Percentiles rank a stretch among this genome's conserved stretches.
These are phyloP conservation scores for Ctenomys sociabilis DNA, from an alignment of 2,113 vertebrate genomes.

Conservation along the genomic window DNA sequence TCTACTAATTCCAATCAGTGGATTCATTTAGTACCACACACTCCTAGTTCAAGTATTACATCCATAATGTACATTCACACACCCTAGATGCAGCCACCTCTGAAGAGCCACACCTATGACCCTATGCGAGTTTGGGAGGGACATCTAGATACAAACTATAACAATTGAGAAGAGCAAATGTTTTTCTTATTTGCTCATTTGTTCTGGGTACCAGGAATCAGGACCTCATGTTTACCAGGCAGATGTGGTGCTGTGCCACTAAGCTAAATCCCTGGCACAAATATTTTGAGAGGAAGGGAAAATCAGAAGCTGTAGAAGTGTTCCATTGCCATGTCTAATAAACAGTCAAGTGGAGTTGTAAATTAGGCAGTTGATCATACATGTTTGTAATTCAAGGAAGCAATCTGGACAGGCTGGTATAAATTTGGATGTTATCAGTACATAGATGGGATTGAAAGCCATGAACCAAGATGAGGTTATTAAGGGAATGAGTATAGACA, in stretches of 20 bases:
- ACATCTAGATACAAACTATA: neutral
- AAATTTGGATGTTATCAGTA: neutral
- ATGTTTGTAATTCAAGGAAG: neutral
- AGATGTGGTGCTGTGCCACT: no score
- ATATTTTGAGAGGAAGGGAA: neutral
- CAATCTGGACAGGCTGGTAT: neutral
- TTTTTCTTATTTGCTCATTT: neutral
- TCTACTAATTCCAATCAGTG: neutral
- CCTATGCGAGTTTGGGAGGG: no score
- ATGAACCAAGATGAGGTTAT: neutral
- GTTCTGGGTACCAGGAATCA: no score
- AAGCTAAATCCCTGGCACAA: neutral
- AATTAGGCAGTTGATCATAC: neutral
- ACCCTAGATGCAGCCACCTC: neutral
- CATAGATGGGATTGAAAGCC: neutral
- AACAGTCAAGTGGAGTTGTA: neutral
- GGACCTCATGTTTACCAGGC: no score
- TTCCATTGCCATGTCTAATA: neutral
- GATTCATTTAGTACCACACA: neutral
- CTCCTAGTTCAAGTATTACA: neutral
- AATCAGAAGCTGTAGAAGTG: neutral
- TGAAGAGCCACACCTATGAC: neutral
- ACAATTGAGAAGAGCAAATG: neutral
- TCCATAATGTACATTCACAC: neutral
- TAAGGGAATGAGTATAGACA: neutral